These are phyloP conservation scores for Xenopus laevis DNA, from an alignment of 2,113 vertebrate genomes.

Conservation along the genomic window DNA sequence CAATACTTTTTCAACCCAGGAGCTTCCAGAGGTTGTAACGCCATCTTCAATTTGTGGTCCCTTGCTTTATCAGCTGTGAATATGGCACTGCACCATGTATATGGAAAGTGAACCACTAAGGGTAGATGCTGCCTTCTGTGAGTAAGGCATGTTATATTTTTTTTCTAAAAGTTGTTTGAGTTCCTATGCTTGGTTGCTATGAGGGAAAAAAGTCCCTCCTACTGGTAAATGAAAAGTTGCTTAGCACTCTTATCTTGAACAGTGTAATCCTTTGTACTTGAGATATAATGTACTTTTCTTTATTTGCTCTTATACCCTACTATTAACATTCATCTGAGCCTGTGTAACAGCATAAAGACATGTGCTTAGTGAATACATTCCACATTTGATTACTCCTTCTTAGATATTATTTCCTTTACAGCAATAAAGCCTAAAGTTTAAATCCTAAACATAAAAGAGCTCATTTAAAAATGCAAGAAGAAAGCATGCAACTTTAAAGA, in stretches of 20 bases:
- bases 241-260: slow-evolving; percentile 23
- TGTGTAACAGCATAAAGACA: not conserved
- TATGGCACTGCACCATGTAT: not conserved
- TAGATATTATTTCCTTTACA: not conserved
- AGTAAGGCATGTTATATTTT: not conserved
- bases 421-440: too few species aligned
- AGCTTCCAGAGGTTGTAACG: not conserved
- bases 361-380: not conserved
- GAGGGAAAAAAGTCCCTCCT: slow-evolving; percentile 25
- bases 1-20: not conserved
- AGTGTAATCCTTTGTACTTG: slow-evolving; percentile 10
- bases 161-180: slow-evolving; percentile 19
- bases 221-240: slow-evolving; percentile 21
- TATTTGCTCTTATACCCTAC: slow-evolving; percentile 20
- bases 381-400: not conserved
- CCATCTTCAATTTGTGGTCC: not conserved
- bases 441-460: too few species aligned
- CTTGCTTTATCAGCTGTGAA: not conserved
- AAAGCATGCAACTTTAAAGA: too few species aligned
- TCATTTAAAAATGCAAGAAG: too few species aligned
- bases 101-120: not conserved
- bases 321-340: not conserved
- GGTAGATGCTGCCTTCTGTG: not conserved
- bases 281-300: not conserved
- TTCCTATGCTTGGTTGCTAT: slow-evolving; percentile 15